Conservation (phyloP, 23 tunicate species). For the Ciona savignyi region DNA sequence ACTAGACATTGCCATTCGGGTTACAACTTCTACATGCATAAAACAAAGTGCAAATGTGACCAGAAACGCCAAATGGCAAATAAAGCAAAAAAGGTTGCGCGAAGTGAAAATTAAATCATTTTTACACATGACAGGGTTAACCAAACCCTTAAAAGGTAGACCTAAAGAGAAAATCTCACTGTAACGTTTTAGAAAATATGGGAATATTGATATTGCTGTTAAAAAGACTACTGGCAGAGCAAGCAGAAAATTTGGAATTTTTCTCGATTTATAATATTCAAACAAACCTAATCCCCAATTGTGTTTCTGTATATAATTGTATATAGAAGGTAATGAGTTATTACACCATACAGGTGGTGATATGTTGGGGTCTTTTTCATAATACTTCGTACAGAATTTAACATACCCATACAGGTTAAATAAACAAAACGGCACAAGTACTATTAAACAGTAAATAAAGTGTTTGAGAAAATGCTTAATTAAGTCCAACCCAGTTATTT, state of each 20-base stretch:
- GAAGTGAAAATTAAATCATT: background rate
- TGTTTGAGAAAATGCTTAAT: no score
- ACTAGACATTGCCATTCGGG: conserved; percentile 75
- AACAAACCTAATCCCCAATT: conserved; percentile 81
- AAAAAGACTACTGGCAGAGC: conserved; percentile 57
- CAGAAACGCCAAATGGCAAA: conserved; percentile 46
- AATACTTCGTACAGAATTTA: conserved; percentile 26
- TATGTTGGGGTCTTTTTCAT: background rate
- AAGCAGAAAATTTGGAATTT: conserved; percentile 83
- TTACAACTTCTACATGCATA: conserved; percentile 93
- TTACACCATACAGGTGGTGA: conserved; percentile 59
- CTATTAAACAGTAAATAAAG: conserved; percentile 6
- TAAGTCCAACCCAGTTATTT: background rate
- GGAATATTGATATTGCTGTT: conserved; percentile 2
- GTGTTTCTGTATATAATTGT: conserved; percentile 63
- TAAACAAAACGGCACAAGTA: conserved; percentile 42
- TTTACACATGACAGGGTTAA: background rate
- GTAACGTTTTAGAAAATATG: conserved; percentile 10
- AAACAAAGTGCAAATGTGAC: conserved; percentile 57
- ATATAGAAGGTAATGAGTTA: conserved; percentile 35
- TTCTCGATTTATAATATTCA: conserved; percentile 53
- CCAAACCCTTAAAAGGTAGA: conserved; percentile 3
- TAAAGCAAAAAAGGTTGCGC: conserved; percentile 47
- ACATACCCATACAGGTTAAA: conserved; percentile 53
- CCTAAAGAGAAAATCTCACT: conserved; percentile 36